These are phyloP conservation scores for Nicator chloris DNA, from an alignment of 2,113 vertebrate species.

Conservation along the genomic window DNA sequence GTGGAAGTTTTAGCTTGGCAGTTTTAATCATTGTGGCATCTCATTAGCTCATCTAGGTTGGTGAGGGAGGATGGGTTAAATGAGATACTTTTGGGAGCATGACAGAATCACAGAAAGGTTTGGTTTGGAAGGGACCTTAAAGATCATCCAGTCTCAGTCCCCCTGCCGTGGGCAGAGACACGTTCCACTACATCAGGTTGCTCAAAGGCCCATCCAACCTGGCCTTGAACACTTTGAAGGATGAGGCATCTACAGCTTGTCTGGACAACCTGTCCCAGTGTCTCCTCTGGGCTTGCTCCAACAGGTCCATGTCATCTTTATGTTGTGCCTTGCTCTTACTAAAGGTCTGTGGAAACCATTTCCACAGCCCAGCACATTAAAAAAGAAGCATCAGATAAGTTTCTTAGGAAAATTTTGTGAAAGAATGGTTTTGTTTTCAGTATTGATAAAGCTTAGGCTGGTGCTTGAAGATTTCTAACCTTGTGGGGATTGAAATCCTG, in stretches of 20 bases:
- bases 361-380: not conserved
- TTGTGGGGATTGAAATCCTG: rapidly evolving
- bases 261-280: not conserved
- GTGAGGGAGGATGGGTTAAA: not conserved
- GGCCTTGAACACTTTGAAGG: not conserved
- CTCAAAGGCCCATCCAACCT: not conserved
- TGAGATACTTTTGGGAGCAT: not conserved
- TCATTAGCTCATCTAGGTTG: not conserved
- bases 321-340: not conserved
- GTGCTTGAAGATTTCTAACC: not conserved
- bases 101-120: not conserved
- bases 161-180: not conserved
- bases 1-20: not conserved
- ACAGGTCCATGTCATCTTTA: not conserved
- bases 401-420: not conserved
- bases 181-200: not conserved
- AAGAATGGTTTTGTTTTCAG: not conserved
- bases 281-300: not conserved
- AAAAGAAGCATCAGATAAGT: not conserved
- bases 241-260: not conserved
- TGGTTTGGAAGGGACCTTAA: not conserved
- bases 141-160: not conserved
- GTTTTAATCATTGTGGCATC: not conserved
- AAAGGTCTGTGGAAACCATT: not conserved
- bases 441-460: not conserved